phyloP scores from a whole-genome alignment of 2,888 invertebrate genomes.

The Aphodius granarius region DNA sequence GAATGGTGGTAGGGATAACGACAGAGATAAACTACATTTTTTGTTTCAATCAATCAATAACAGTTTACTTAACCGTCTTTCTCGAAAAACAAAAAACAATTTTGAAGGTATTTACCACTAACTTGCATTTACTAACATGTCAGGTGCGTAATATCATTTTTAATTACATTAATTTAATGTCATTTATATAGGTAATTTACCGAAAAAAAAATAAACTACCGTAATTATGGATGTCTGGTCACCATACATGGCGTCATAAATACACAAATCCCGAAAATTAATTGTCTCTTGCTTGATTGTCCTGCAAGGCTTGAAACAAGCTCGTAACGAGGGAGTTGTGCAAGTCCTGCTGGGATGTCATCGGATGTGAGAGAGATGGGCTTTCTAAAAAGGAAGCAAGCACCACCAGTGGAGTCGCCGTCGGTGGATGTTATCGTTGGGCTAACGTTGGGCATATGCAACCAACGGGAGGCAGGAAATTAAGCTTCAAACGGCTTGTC shows the following conservation, averaged over 20 bases:
- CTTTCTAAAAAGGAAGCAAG: background rate
- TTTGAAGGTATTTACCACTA: no score
- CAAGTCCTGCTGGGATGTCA: background rate
- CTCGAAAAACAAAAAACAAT: no score
- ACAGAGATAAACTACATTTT: no score
- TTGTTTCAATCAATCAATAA: no score
- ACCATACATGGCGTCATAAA: background rate
- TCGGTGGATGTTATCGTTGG: slow-evolving; percentile 19
- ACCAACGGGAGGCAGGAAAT: slow-evolving; percentile 37
- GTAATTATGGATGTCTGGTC: no score
- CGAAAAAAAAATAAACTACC: no score
- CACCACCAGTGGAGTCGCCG: background rate
- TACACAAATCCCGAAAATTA: slow-evolving; percentile 1
- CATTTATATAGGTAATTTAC: no score
- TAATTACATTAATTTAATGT: no score
- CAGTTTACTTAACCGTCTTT: no score
- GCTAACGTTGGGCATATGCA: slow-evolving; percentile 1
- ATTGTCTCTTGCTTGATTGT: slow-evolving; percentile 16
- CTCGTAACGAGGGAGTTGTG: background rate
- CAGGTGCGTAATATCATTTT: no score
- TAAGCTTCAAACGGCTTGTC: slow-evolving; percentile 38
- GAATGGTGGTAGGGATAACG: no score
- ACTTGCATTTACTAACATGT: no score
- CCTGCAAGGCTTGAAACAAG: background rate
- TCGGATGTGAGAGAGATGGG: background rate